Evolutionary conservation across 2,797 vertebrate genomes (phyloP).

Genomic region (Aphelocoma californica): DNA sequence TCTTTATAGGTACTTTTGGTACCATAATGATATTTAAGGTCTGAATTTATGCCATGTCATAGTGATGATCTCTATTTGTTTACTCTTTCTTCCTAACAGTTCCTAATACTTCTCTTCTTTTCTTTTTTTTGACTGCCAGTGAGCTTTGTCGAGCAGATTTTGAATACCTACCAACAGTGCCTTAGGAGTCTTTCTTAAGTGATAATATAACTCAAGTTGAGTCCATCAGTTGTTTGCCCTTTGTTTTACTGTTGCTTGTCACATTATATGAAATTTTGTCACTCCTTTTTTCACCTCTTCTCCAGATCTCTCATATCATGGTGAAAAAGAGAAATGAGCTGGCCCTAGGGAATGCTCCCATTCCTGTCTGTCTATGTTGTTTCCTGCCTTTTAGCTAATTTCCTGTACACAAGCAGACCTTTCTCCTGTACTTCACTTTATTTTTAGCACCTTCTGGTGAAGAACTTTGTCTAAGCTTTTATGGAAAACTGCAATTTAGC

Average conservation of each 20-base stretch:
- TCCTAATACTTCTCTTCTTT: background rate
- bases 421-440: background rate
- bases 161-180: background rate
- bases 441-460: background rate
- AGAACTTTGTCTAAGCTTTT: background rate
- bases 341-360: background rate
- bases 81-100: background rate
- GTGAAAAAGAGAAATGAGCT: background rate
- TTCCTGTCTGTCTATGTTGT: background rate
- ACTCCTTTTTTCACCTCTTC: background rate
- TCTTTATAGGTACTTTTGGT: background rate
- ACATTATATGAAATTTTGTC: background rate
- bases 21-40: background rate
- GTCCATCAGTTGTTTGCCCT: background rate
- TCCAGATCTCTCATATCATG: background rate
- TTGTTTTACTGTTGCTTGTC: background rate
- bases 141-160: background rate
- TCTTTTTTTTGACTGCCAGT: background rate
- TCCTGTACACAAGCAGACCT: background rate
- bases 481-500: background rate
- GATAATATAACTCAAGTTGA: background rate
- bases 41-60: background rate
- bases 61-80: background rate
- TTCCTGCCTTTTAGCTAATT: background rate
- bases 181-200: background rate